Conservation (phyloP, 2,888 invertebrate species). For the Cyclophora punctaria region DNA sequence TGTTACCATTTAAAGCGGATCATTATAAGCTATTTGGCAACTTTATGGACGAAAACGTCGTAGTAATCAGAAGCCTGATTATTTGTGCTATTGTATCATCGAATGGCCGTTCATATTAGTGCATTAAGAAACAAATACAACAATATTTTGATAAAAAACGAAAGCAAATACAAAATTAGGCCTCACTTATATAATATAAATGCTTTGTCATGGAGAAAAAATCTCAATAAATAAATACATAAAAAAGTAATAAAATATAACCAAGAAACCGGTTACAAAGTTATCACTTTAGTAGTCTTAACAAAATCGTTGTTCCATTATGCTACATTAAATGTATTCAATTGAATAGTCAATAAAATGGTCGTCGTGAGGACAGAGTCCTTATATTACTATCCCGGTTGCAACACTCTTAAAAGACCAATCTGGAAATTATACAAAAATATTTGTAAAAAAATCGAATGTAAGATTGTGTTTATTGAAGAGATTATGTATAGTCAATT, state of each 20-base stretch:
- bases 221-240: slow-evolving; percentile 50
- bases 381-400: slow-evolving; percentile 63
- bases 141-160: slow-evolving; percentile 39
- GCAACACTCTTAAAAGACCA: slow-evolving; percentile 73
- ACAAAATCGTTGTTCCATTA: slow-evolving; percentile 63
- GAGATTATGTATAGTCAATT: too few relatives aligned
- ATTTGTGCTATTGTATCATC: slow-evolving; percentile 22
- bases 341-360: slow-evolving; percentile 24
- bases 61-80: slow-evolving; percentile 32
- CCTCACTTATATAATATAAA: slow-evolving; percentile 62
- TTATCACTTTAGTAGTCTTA: slow-evolving; percentile 46
- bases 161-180: slow-evolving; percentile 60
- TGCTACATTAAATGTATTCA: slow-evolving; percentile 16
- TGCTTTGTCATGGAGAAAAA: slow-evolving; percentile 63
- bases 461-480: slow-evolving; percentile 1
- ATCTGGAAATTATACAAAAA: slow-evolving; percentile 58
- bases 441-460: slow-evolving; percentile 12
- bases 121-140: slow-evolving; percentile 18
- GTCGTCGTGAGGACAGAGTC: slow-evolving; percentile 35
- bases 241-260: slow-evolving; percentile 39
- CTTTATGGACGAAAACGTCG: slow-evolving; percentile 65
- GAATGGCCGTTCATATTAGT: too few relatives aligned
- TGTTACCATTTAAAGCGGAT: slow-evolving; percentile 38
- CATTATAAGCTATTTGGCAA: slow-evolving; percentile 71
- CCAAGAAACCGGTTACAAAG: slow-evolving; percentile 21